phyloP scores from a whole-genome alignment of 2,888 invertebrate genomes.

The Euplagia quadripunctaria region DNA sequence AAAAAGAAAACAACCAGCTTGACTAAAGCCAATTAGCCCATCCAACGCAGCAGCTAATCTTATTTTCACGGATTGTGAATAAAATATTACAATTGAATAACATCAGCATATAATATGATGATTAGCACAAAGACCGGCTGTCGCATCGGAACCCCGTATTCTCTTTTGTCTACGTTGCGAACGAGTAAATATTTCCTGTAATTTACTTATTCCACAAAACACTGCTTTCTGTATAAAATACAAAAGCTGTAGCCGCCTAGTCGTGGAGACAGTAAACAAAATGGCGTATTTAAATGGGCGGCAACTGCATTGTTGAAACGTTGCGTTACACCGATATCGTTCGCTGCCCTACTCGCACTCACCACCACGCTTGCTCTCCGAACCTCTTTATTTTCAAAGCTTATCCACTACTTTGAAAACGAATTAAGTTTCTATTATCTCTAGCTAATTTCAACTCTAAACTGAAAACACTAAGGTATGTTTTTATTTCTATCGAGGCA shows the following conservation, averaged over 20 bases:
- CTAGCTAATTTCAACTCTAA: slow-evolving; percentile 52
- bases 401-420: slow-evolving; percentile 61
- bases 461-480: slow-evolving; percentile 44
- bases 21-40: neutral
- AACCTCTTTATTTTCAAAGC: slow-evolving; percentile 77
- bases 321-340: slow-evolving; percentile 66
- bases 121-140: slow-evolving; percentile 41
- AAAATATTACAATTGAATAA: slow-evolving; percentile 12
- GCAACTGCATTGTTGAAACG: slow-evolving; percentile 80
- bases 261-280: slow-evolving; percentile 84
- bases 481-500: slow-evolving; percentile 35
- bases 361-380: slow-evolving; percentile 47
- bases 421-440: slow-evolving; percentile 49
- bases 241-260: slow-evolving; percentile 74
- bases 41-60: neutral
- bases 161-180: slow-evolving; percentile 67
- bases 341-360: slow-evolving; percentile 74
- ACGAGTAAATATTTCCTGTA: slow-evolving; percentile 83
- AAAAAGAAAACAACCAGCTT: too few species aligned
- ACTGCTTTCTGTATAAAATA: slow-evolving; percentile 80
- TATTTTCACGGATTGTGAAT: neutral
- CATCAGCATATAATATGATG: slow-evolving; percentile 34
- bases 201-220: slow-evolving; percentile 82
- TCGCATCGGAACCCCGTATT: slow-evolving; percentile 42
- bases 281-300: slow-evolving; percentile 88